phyloP scores from a whole-genome alignment of 2,797 vertebrate species.

The Miichthys miiuy region DNA sequence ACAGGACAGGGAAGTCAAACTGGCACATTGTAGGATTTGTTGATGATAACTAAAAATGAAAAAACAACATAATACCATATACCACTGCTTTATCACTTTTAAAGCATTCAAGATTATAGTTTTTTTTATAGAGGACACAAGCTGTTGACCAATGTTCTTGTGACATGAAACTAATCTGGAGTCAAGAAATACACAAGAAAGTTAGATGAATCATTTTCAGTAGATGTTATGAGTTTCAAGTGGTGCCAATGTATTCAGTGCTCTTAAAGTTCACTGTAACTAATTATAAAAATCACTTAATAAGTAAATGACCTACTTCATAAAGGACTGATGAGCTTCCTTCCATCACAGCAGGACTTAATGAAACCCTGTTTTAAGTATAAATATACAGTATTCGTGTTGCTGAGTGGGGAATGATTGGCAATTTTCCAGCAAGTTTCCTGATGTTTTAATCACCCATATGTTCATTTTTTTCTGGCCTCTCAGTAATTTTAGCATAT shows the following conservation, averaged over 20 bases:
- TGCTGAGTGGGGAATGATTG: background rate
- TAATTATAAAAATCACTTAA: background rate
- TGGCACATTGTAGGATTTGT: background rate
- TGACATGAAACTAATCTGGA: too few species aligned
- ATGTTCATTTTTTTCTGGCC: background rate
- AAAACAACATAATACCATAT: too few species aligned
- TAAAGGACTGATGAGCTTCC: constrained; percentile 9
- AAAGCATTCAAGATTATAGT: too few species aligned
- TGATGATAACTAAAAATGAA: background rate
- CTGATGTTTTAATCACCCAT: background rate
- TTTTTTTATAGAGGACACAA: too few species aligned
- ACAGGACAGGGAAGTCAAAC: background rate
- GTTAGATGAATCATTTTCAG: background rate
- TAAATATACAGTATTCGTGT: background rate
- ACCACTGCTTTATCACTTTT: too few species aligned
- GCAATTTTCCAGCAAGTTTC: background rate
- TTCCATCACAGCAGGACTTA: background rate
- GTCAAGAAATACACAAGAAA: background rate
- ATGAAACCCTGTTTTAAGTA: background rate
- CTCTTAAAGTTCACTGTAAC: background rate
- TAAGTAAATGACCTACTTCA: constrained; percentile 6
- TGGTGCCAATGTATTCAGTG: background rate
- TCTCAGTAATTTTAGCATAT: background rate
- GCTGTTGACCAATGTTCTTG: too few species aligned
- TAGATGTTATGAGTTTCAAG: background rate